These are phyloP conservation scores for Riparia riparia DNA, from an alignment of 2,113 vertebrate genomes.

Conservation along the genomic window DNA sequence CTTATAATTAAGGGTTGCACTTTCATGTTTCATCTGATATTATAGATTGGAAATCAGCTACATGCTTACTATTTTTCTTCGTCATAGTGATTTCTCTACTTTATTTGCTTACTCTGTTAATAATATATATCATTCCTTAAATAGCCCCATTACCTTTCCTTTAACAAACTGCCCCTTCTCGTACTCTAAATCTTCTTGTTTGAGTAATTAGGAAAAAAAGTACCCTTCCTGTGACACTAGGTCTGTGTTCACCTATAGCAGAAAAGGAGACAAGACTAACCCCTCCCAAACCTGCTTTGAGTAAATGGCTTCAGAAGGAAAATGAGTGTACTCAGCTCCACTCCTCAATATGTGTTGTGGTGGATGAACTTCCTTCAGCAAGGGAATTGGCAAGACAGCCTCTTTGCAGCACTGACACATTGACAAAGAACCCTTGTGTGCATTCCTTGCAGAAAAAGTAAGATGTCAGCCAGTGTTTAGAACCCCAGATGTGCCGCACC, in stretches of 20 bases:
- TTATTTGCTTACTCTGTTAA: slow-evolving; percentile 57
- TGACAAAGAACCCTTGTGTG: not conserved
- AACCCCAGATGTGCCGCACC: not conserved
- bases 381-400: not conserved
- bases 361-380: not conserved
- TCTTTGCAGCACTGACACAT: not conserved
- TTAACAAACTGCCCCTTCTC: slow-evolving; percentile 9
- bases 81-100: slow-evolving; percentile 48
- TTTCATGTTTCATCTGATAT: slow-evolving; percentile 81
- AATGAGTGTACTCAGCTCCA: not conserved
- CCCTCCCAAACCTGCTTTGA: not conserved
- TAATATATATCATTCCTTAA: slow-evolving; percentile 43
- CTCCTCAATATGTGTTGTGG: not conserved
- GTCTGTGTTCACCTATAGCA: not conserved
- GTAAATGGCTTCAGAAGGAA: not conserved
- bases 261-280: not conserved
- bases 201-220: not conserved
- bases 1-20: slow-evolving; percentile 82
- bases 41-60: slow-evolving; percentile 77
- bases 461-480: not conserved
- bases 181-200: not conserved
- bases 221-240: not conserved
- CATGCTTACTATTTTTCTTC: slow-evolving; percentile 65
- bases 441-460: not conserved
- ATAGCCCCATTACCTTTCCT: not conserved